Percentiles rank a stretch among this genome's conserved stretches.
Evolutionary conservation across 1,140 invertebrate genomes (phyloP).

Genomic region (Drosophila nasuta): DNA sequence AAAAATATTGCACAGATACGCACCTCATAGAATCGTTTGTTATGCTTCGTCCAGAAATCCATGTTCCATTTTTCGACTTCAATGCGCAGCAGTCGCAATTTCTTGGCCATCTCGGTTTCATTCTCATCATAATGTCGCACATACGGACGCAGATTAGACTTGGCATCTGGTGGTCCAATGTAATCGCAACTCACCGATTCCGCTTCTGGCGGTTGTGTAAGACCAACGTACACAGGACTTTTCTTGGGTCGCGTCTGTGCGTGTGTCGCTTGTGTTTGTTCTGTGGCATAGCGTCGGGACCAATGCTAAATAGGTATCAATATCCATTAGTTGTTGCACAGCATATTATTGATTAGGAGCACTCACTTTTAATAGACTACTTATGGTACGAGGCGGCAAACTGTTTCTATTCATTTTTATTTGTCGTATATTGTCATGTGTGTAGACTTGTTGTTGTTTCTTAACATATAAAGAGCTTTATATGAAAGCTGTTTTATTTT

Average conservation of each 20-base stretch:
- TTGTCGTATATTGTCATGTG: constrained; percentile 24
- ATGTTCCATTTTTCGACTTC: constrained; percentile 93
- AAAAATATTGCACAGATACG: constrained; percentile 24
- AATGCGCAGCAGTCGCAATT: constrained; percentile 88
- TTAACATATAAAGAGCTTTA: no score
- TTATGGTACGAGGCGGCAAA: constrained; percentile 19
- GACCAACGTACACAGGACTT: constrained; percentile 32
- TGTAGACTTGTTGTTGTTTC: background rate
- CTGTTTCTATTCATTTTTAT: constrained; percentile 39
- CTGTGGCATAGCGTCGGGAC: constrained; percentile 46
- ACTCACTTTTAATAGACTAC: constrained; percentile 36
- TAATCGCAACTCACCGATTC: constrained; percentile 79
- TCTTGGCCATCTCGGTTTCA: constrained; percentile 89
- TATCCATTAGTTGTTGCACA: background rate
- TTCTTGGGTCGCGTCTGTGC: constrained; percentile 33
- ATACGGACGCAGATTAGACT: constrained; percentile 91
- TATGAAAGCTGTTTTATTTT: no score
- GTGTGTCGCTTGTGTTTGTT: constrained; percentile 14
- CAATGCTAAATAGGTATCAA: constrained; percentile 15
- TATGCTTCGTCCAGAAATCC: constrained; percentile 92
- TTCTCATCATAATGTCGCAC: constrained; percentile 87
- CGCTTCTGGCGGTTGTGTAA: constrained; percentile 68
- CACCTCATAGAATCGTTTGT: constrained; percentile 89
- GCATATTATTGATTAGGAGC: background rate
- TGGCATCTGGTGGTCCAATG: constrained; percentile 92